Evolutionary conservation across 1,140 invertebrate genomes (phyloP).

Genomic region (Brachionus angularis): DNA sequence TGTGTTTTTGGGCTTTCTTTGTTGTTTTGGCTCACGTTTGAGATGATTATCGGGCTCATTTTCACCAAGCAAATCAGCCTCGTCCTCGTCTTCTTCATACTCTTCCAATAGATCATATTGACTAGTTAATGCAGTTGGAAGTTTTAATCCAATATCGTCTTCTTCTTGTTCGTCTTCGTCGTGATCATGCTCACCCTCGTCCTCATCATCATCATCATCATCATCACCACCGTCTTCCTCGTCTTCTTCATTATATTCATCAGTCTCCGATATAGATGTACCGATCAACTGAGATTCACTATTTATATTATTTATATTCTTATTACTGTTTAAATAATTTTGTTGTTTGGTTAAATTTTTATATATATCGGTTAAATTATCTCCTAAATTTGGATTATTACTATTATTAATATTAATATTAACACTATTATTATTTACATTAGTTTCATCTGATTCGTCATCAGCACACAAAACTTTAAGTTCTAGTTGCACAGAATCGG

Average conservation of each 20-base stretch:
- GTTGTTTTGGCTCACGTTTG: too few species aligned
- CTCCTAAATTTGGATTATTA: background rate
- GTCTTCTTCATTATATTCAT: constrained; percentile 10
- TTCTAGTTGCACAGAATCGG: background rate
- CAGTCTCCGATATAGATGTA: background rate
- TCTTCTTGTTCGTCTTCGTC: background rate
- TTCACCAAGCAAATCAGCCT: too few species aligned
- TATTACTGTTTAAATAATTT: constrained; percentile 25
- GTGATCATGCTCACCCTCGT: background rate
- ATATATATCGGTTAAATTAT: constrained; percentile 29
- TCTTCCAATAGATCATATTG: too few species aligned
- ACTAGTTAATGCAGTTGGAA: too few species aligned
- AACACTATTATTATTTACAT: too few species aligned
- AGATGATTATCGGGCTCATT: too few species aligned
- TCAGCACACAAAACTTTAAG: constrained; percentile 16
- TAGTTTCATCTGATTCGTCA: constrained; percentile 29
- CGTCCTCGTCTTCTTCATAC: too few species aligned
- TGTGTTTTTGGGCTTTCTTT: too few species aligned
- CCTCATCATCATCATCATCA: background rate
- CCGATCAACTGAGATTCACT: too few species aligned
- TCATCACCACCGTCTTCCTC: background rate
- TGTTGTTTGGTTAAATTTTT: constrained; percentile 13
- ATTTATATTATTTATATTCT: constrained; percentile 26
- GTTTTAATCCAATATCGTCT: too few species aligned
- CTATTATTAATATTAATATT: too few species aligned